A percentile compares a stretch with the other conserved stretches of the same genome.
Conservation (phyloP, 2,113 vertebrate species). For the Ictalurus furcatus region DNA sequence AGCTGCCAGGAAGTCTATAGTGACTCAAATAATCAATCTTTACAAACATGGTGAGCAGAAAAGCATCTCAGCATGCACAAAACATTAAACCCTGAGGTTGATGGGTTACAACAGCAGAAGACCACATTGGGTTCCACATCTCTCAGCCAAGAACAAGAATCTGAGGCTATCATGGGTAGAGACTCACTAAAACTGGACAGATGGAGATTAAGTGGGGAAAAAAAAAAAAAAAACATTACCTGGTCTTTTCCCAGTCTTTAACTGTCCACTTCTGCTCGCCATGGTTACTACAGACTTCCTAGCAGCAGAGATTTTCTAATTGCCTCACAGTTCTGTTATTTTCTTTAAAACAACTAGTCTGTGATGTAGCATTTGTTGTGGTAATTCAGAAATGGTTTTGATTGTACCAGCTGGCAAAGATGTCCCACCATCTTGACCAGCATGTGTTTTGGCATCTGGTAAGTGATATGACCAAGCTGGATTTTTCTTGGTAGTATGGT, state of each 20-base stretch:
- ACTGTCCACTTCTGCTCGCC: background rate
- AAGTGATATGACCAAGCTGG: background rate
- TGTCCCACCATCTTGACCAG: slow-evolving; percentile 3
- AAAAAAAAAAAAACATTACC: background rate
- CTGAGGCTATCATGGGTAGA: no score
- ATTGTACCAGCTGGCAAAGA: slow-evolving; percentile 15
- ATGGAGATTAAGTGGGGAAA: background rate
- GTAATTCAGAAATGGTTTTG: background rate
- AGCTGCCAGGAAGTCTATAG: no score
- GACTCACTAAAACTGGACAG: background rate
- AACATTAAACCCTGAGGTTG: no score
- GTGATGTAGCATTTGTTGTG: background rate
- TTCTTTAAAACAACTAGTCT: background rate
- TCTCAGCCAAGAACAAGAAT: no score
- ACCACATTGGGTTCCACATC: no score
- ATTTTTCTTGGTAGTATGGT: background rate
- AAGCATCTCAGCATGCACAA: no score
- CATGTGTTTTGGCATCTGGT: slow-evolving; percentile 5
- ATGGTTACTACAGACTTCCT: background rate
- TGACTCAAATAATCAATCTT: no score
- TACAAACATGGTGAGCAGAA: no score
- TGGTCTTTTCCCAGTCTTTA: background rate
- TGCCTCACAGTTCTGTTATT: background rate
- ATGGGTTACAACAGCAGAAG: no score
- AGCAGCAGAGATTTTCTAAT: background rate